Percentiles rank a stretch among this genome's conserved stretches.
Evolutionary conservation across 2,888 invertebrate species (phyloP).

Genomic region (Belgica antarctica): DNA sequence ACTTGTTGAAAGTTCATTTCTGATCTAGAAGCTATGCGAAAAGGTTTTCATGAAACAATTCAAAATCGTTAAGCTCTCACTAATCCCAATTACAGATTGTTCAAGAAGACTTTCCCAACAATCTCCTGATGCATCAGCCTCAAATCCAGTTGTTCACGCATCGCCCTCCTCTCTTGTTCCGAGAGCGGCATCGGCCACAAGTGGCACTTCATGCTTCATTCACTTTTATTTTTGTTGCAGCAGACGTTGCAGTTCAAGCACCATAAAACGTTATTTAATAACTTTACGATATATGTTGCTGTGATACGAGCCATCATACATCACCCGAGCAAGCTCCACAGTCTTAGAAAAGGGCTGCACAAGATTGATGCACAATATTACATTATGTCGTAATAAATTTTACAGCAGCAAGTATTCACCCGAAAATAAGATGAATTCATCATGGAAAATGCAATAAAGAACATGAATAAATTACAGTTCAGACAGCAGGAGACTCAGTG

Average conservation of each 20-base stretch:
- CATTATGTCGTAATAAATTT: conserved; percentile 12
- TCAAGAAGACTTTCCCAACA: too few species aligned
- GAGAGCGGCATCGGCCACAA: conserved; percentile 14
- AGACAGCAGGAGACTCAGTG: too few species aligned
- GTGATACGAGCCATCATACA: not conserved
- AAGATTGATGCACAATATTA: conserved; percentile 34
- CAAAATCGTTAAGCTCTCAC: too few species aligned
- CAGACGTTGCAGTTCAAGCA: not conserved
- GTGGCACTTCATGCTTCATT: not conserved
- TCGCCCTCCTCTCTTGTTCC: too few species aligned
- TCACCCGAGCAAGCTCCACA: not conserved
- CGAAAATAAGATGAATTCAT: not conserved
- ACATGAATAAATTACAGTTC: not conserved
- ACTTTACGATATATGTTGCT: conserved; percentile 13
- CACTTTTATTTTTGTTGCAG: conserved; percentile 4
- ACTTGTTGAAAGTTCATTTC: too few species aligned
- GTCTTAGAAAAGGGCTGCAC: not conserved
- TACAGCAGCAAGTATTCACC: not conserved
- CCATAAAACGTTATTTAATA: conserved; percentile 26
- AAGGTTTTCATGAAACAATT: too few species aligned
- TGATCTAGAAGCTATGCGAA: too few species aligned
- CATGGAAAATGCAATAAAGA: not conserved
- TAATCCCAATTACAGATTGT: too few species aligned
- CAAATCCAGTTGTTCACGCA: too few species aligned
- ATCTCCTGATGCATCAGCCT: too few species aligned